A percentile compares a stretch with the other conserved stretches of the same genome.
Evolutionary conservation across 1,140 invertebrate species (phyloP).

Genomic region (Akabosia matsudoensis): DNA sequence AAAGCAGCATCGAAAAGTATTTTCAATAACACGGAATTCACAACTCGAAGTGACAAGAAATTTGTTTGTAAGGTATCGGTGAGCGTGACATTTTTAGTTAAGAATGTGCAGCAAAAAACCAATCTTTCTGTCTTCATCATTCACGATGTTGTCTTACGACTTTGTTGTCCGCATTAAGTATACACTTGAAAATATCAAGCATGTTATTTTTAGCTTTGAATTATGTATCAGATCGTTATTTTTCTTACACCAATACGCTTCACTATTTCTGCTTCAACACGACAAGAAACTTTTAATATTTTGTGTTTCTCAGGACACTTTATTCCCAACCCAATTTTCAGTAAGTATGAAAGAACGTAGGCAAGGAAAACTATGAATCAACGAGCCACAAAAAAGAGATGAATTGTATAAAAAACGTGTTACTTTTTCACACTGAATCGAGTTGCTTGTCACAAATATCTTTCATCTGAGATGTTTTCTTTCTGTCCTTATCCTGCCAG

Average conservation of each 20-base stretch:
- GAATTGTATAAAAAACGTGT: neutral
- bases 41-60: neutral
- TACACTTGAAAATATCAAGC: neutral
- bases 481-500: neutral
- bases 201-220: slow-evolving; percentile 13
- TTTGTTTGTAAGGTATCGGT: neutral
- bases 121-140: slow-evolving; percentile 10
- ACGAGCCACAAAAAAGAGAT: neutral
- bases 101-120: slow-evolving; percentile 14
- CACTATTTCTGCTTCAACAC: neutral
- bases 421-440: neutral
- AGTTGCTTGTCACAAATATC: slow-evolving; percentile 13
- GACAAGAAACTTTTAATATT: slow-evolving; percentile 1
- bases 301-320: neutral
- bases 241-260: neutral
- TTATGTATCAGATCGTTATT: neutral
- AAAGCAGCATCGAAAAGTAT: too few species aligned
- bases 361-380: neutral
- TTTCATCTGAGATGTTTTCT: neutral
- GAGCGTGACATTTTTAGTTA: slow-evolving; percentile 15
- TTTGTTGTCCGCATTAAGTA: neutral
- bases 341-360: neutral
- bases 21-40: too few species aligned
- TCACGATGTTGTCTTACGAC: neutral
- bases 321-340: neutral